These are phyloP conservation scores for Pterocles gutturalis DNA, from an alignment of 2,113 vertebrate species.

Conservation along the genomic window DNA sequence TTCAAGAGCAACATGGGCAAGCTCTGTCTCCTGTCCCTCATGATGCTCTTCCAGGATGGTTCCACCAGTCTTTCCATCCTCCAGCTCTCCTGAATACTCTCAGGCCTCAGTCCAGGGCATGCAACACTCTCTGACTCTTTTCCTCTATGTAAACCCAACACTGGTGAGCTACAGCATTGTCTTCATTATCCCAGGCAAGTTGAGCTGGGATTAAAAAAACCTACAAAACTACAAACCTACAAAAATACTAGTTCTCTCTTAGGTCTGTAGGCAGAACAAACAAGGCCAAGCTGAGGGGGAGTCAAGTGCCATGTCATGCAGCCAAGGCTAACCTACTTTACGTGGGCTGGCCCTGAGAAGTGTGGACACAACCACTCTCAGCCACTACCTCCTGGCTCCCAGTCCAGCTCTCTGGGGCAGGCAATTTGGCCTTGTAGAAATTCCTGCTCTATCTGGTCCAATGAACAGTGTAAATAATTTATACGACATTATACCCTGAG, in stretches of 20 bases:
- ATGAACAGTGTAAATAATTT: not conserved
- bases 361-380: not conserved
- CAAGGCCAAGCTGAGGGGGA: not conserved
- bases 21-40: not conserved
- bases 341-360: not conserved
- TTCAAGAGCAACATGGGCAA: not conserved
- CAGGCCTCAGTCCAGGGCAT: not conserved
- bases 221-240: not conserved
- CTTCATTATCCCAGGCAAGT: not conserved
- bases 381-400: not conserved
- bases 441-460: not conserved
- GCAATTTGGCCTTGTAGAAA: not conserved
- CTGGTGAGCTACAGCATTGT: not conserved
- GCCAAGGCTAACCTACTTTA: not conserved
- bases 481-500: rapidly evolving
- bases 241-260: not conserved
- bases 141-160: not conserved
- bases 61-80: not conserved
- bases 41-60: not conserved
- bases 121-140: not conserved
- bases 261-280: not conserved
- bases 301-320: not conserved
- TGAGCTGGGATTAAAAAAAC: not conserved
- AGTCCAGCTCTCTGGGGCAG: not conserved
- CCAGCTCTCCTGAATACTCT: not conserved